A percentile compares a stretch with the other conserved stretches of the same genome.
Conservation (phyloP, 2,797 vertebrate genomes). For the Numenius phaeopus region DNA sequence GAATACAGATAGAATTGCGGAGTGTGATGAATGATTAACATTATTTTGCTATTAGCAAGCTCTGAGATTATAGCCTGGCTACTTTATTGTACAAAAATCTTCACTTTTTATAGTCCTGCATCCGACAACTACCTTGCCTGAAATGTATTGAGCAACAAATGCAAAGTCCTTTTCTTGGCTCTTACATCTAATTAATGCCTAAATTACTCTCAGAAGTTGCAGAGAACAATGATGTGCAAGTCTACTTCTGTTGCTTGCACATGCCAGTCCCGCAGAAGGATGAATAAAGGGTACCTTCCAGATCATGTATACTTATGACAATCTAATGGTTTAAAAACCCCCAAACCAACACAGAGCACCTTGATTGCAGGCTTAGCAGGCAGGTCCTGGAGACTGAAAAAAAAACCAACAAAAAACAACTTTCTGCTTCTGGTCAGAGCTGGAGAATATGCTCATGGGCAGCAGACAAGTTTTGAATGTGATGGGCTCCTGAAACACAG, state of each 20-base stretch:
- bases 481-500: neutral
- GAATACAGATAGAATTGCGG: neutral
- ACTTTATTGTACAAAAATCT: neutral
- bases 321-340: neutral
- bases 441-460: rapidly evolving
- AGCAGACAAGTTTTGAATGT: neutral
- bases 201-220: neutral
- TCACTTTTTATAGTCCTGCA: neutral
- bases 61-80: neutral
- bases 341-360: neutral
- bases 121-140: neutral
- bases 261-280: neutral
- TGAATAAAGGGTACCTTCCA: neutral
- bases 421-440: neutral
- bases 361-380: neutral
- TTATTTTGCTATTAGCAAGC: neutral
- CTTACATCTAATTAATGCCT: neutral
- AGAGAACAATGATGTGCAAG: neutral
- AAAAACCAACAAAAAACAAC: rapidly evolving
- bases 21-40: neutral
- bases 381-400: neutral
- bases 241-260: neutral
- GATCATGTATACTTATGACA: neutral
- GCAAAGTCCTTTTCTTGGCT: neutral
- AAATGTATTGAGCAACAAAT: neutral